Conservation (phyloP, 2,797 vertebrate genomes). For the Champsocephalus gunnari region DNA sequence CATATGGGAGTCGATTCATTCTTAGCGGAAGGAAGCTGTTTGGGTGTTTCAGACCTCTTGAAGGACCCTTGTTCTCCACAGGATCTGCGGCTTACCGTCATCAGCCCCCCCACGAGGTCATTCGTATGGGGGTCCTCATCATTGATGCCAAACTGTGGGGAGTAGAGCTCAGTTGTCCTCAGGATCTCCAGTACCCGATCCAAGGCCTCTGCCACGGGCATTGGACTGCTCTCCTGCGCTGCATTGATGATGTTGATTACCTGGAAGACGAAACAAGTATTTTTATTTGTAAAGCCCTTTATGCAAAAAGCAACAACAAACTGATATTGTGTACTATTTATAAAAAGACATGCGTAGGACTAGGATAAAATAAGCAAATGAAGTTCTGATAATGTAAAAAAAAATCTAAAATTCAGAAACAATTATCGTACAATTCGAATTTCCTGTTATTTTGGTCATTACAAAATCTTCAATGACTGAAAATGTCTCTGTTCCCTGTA, state of each 20-base stretch:
- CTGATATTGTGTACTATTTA: background rate
- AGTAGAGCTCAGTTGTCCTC: conserved; percentile 95
- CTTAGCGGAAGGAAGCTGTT: conserved; percentile 45
- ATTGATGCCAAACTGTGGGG: conserved; percentile 93
- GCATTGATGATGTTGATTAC: conserved; percentile 98
- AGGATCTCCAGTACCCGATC: conserved; percentile 96
- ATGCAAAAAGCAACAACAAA: background rate
- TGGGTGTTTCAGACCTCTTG: conserved; percentile 41
- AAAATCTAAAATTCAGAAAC: background rate
- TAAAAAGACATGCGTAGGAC: background rate
- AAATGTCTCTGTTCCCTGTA: conserved; percentile 9
- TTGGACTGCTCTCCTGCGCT: conserved; percentile 95
- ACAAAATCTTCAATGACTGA: conserved; percentile 19
- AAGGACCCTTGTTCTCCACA: conserved; percentile 11
- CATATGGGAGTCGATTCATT: conserved; percentile 39
- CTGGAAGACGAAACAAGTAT: conserved; percentile 71
- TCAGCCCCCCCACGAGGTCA: conserved; percentile 95
- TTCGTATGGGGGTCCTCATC: conserved; percentile 97
- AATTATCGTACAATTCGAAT: background rate
- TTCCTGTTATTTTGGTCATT: conserved; percentile 32
- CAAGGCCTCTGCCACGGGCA: conserved; percentile 95
- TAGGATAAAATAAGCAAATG: background rate
- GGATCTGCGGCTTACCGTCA: conserved; percentile 88
- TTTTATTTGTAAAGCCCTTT: background rate
- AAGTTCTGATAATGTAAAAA: background rate